phyloP scores from a whole-genome alignment of 2,888 invertebrate genomes.

The Caenorhabditis sinica region DNA sequence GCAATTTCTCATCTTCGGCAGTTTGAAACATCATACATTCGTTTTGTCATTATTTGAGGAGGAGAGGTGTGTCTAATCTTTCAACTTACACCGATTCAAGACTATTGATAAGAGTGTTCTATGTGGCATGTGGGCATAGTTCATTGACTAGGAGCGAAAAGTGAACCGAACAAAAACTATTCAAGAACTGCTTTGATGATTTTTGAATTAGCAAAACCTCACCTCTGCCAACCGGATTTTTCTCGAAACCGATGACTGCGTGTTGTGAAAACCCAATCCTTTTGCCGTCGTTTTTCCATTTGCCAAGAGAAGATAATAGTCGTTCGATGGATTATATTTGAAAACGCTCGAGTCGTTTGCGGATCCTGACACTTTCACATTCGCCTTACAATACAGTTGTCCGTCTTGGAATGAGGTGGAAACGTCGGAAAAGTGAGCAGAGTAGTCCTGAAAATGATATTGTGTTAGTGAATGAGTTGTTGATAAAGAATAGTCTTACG shows the following conservation, averaged over 20 bases:
- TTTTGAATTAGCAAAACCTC: slow-evolving; percentile 5
- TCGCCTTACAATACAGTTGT: slow-evolving; percentile 60
- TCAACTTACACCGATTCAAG: slow-evolving; percentile 23
- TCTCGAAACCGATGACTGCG: slow-evolving; percentile 48
- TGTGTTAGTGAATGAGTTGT: neutral
- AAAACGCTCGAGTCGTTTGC: slow-evolving; percentile 45
- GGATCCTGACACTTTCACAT: slow-evolving; percentile 56
- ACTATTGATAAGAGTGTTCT: slow-evolving; percentile 18
- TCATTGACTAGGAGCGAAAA: slow-evolving; percentile 42
- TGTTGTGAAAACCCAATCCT: slow-evolving; percentile 50
- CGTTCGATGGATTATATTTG: slow-evolving; percentile 45
- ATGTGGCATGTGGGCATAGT: neutral
- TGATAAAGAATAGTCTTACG: slow-evolving; percentile 8
- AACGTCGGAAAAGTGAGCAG: slow-evolving; percentile 50
- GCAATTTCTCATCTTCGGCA: slow-evolving; percentile 18
- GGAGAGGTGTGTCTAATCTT: slow-evolving; percentile 43
- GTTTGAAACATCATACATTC: neutral
- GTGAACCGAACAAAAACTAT: neutral
- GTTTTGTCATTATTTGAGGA: slow-evolving; percentile 41
- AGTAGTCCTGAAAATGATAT: slow-evolving; percentile 41
- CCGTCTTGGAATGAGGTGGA: slow-evolving; percentile 55
- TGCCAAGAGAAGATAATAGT: slow-evolving; percentile 64
- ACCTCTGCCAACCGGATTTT: slow-evolving; percentile 52
- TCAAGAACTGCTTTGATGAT: neutral
- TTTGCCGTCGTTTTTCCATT: slow-evolving; percentile 58